phyloP scores from a whole-genome alignment of 1,140 invertebrate species.

The Nasonia longicornis region DNA sequence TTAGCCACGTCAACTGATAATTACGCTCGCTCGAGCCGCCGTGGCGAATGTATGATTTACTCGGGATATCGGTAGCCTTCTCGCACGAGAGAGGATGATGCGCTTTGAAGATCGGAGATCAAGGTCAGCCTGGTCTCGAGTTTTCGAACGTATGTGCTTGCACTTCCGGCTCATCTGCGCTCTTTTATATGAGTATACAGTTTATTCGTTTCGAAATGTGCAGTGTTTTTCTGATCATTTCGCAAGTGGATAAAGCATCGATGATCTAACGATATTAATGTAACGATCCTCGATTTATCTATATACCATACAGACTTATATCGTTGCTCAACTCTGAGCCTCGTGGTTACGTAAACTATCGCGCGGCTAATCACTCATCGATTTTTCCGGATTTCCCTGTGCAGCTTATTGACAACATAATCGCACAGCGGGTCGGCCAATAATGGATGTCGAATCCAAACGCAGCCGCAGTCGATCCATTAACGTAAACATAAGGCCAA shows the following conservation, averaged over 20 bases:
- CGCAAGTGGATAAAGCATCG: not conserved
- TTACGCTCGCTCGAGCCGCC: not conserved
- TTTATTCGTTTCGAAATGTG: not conserved
- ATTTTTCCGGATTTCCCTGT: not conserved
- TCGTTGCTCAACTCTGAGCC: not conserved
- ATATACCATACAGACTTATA: not conserved
- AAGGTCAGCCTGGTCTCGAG: constrained; percentile 8
- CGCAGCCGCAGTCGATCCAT: too few species aligned
- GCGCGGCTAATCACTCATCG: not conserved
- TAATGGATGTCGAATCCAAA: not conserved
- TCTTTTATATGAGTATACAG: not conserved
- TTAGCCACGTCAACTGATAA: constrained; percentile 41
- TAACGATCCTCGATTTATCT: not conserved
- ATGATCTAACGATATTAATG: constrained; percentile 21
- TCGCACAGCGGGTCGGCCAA: not conserved
- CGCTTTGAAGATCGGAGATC: constrained; percentile 1
- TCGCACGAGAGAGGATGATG: not conserved
- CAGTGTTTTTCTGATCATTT: not conserved
- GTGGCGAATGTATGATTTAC: constrained; percentile 23
- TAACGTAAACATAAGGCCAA: too few species aligned
- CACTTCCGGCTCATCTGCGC: constrained; percentile 23
- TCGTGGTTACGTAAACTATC: not conserved
- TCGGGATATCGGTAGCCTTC: not conserved
- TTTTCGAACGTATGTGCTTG: not conserved
- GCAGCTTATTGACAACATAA: not conserved